Evolutionary conservation across 2,888 invertebrate genomes (phyloP).

Genomic region (Aquatica leii): DNA sequence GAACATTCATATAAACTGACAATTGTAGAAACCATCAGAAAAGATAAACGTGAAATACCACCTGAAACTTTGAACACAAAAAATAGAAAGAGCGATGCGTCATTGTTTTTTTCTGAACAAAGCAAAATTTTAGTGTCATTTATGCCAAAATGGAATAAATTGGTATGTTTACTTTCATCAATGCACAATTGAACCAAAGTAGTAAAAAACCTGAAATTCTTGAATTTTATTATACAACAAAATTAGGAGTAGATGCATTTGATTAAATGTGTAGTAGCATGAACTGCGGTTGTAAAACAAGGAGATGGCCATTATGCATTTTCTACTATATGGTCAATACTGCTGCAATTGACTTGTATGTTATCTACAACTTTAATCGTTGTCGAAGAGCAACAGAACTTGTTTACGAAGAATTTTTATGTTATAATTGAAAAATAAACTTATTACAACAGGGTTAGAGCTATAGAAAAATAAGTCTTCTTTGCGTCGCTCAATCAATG

Average conservation of each 20-base stretch:
- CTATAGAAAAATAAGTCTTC: not conserved
- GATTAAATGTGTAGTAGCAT: constrained; percentile 23
- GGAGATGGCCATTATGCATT: constrained; percentile 17
- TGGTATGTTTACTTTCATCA: constrained; percentile 24
- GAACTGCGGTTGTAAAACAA: constrained; percentile 17
- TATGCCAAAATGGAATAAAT: constrained; percentile 29
- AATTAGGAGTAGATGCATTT: constrained; percentile 22
- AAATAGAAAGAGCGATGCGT: not conserved
- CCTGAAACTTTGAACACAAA: constrained; percentile 40
- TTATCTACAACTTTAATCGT: constrained; percentile 10
- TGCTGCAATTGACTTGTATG: constrained; percentile 11
- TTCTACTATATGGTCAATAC: constrained; percentile 24
- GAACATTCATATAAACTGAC: constrained; percentile 50
- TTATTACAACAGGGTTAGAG: not conserved
- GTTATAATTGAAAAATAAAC: not conserved
- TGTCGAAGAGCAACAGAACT: not conserved
- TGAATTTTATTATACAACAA: constrained; percentile 19
- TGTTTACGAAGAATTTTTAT: not conserved
- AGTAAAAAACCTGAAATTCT: constrained; percentile 19
- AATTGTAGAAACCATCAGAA: constrained; percentile 49
- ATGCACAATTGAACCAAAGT: constrained; percentile 4
- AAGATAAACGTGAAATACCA: constrained; percentile 52
- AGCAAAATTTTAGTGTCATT: constrained; percentile 23
- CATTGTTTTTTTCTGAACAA: constrained; percentile 26
- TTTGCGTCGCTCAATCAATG: not conserved